Conservation (phyloP, 2,888 invertebrate genomes). For the Dolomedes plantarius region DNA sequence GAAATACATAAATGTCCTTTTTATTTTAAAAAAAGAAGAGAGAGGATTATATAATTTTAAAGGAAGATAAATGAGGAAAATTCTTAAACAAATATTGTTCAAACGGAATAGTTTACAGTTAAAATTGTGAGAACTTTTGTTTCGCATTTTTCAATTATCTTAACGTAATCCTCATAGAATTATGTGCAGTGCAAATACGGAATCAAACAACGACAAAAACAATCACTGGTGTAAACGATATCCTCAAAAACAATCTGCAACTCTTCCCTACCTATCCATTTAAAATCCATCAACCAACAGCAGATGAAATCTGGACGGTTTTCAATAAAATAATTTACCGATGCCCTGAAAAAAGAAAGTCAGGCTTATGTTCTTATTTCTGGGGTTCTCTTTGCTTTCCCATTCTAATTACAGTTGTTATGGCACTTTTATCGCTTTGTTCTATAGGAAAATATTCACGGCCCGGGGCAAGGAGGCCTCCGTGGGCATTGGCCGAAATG, state of each 20-base stretch:
- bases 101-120: no score
- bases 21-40: no score
- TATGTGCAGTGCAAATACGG: not conserved
- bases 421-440: constrained; percentile 70
- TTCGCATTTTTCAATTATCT: no score
- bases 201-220: not conserved
- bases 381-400: constrained; percentile 49
- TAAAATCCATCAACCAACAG: constrained; percentile 2
- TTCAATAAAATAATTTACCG: constrained; percentile 40
- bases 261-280: not conserved
- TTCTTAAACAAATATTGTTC: no score
- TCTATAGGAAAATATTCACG: constrained; percentile 55
- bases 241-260: not conserved
- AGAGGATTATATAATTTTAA: no score
- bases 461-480: constrained; percentile 42
- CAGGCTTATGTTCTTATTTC: constrained; percentile 26
- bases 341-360: constrained; percentile 10
- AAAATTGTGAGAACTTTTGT: no score
- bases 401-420: constrained; percentile 69
- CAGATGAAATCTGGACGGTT: constrained; percentile 25
- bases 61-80: no score
- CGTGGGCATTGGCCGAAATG: constrained; percentile 66
- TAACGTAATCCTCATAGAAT: not conserved
- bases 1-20: no score
- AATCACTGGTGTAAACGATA: not conserved